Percentiles rank a stretch among this genome's conserved stretches.
These are phyloP conservation scores for Scaptodrosophila latifasciaeformis DNA, from an alignment of 2,888 invertebrate genomes.

Conservation along the genomic window DNA sequence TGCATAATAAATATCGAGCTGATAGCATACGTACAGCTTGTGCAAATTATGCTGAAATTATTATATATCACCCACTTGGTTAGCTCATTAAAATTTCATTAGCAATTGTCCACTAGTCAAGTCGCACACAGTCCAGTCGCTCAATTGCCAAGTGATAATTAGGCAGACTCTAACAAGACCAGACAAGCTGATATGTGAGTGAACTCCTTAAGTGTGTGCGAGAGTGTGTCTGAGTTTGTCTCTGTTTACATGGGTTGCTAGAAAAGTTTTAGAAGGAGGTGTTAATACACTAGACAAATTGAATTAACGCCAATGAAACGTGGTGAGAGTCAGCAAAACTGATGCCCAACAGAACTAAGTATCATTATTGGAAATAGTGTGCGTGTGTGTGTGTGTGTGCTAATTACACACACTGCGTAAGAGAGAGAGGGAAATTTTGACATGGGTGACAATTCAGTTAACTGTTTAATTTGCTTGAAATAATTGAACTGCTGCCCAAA, in stretches of 20 bases:
- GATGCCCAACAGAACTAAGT: too few relatives aligned
- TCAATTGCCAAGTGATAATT: constrained; percentile 25
- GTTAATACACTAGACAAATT: constrained; percentile 60
- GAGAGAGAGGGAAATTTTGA: not conserved
- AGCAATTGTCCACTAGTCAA: constrained; percentile 19
- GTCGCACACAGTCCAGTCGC: constrained; percentile 4
- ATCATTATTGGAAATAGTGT: too few relatives aligned
- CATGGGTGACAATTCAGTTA: constrained; percentile 62
- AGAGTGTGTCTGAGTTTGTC: too few relatives aligned
- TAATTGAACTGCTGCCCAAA: constrained; percentile 58
- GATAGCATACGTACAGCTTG: not conserved
- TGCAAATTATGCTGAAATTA: constrained; percentile 2
- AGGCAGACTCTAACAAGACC: constrained; percentile 12
- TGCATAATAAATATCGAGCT: constrained; percentile 35
- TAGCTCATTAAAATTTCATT: constrained; percentile 51
- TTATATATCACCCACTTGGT: constrained; percentile 21
- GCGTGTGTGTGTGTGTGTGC: constrained; percentile 7
- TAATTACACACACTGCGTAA: not conserved
- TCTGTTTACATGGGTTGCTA: too few relatives aligned
- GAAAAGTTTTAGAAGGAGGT: constrained; percentile 54
- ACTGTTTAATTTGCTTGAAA: constrained; percentile 66
- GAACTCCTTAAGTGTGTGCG: too few relatives aligned
- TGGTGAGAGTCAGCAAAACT: constrained; percentile 10
- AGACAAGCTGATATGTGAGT: too few relatives aligned
- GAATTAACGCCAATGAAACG: constrained; percentile 51